Evolutionary conservation across 2,113 vertebrate species (phyloP).

Genomic region (Oenanthe melanoleuca): DNA sequence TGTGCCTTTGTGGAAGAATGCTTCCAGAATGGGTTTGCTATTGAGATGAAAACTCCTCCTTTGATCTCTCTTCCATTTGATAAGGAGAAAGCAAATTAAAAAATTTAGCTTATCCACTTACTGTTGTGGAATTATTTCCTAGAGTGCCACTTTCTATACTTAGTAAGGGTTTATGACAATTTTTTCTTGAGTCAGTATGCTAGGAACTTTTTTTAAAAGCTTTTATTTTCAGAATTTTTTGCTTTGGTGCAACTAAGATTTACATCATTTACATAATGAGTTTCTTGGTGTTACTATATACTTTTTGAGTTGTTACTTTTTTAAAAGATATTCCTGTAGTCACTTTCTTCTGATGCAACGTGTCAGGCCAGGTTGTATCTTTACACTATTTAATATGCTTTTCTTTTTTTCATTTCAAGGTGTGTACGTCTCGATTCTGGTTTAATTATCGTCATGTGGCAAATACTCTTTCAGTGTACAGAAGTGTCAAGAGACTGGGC

Average conservation of each 20-base stretch:
- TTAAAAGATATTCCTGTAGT: neutral
- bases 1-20: neutral
- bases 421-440: constrained; percentile 98
- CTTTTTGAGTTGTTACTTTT: neutral
- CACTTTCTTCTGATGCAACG: neutral
- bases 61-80: neutral
- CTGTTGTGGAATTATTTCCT: neutral
- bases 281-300: neutral
- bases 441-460: constrained; percentile 99
- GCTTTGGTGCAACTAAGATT: neutral
- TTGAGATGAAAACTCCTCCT: neutral
- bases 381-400: neutral
- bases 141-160: neutral
- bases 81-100: neutral
- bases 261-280: neutral
- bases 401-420: constrained; percentile 71
- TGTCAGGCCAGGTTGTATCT: neutral
- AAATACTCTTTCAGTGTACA: constrained; percentile 94
- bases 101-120: neutral
- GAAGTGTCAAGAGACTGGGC: constrained; percentile 96
- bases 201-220: neutral
- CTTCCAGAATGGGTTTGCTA: neutral
- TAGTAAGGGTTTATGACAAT: neutral
- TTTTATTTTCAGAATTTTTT: constrained; percentile 2
- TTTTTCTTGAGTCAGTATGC: neutral